Conservation (phyloP, 2,797 vertebrate genomes). For the Spatula clypeata region DNA sequence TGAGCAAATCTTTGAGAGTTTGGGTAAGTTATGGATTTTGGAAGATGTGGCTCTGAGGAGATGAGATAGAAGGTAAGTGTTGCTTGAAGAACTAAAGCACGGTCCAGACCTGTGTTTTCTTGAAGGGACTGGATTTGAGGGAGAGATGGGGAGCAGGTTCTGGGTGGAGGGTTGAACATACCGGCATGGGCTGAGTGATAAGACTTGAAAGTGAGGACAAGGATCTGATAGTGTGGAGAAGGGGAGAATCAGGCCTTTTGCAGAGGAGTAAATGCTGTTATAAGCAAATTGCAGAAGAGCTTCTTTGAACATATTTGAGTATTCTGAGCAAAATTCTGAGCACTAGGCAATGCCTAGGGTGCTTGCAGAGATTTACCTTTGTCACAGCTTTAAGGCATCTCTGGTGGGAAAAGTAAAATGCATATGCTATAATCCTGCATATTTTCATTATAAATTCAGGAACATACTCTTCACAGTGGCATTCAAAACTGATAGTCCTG, state of each 20-base stretch:
- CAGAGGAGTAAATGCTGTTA: background rate
- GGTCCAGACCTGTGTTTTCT: background rate
- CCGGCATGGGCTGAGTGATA: background rate
- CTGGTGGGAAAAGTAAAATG: background rate
- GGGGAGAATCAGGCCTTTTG: background rate
- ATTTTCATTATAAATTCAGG: background rate
- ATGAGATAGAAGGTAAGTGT: background rate
- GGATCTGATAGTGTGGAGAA: background rate
- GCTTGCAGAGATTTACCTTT: background rate
- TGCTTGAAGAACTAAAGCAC: background rate
- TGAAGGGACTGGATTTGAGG: background rate
- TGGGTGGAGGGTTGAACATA: fast-evolving
- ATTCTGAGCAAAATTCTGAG: background rate
- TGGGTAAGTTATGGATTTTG: background rate
- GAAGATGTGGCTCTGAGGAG: background rate
- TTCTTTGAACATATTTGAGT: background rate
- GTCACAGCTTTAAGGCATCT: background rate
- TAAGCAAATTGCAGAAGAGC: background rate
- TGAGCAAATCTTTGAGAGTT: background rate
- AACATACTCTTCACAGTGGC: background rate
- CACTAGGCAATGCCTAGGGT: background rate
- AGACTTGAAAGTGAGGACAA: background rate
- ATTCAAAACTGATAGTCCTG: background rate
- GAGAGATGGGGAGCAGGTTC: background rate
- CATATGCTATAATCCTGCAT: background rate